Base-by-base conservation (phyloP, 2,113 vertebrate species). In the Phylloscopus trochiloides region DNA sequence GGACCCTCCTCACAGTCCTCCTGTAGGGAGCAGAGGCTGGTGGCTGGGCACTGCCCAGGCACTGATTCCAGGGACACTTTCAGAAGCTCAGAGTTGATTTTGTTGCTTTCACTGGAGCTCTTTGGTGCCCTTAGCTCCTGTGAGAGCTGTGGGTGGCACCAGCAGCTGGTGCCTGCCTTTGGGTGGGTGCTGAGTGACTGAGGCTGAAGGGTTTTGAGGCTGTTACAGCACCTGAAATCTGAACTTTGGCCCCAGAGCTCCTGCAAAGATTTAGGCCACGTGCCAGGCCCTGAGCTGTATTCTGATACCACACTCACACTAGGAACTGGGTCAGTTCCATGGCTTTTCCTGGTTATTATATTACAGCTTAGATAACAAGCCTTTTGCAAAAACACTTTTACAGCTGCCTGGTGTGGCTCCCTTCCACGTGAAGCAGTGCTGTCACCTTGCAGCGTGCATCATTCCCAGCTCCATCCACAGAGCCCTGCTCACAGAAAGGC, bases 401-500 rank as follows among this genome's bases (percentile, higher is more conserved):
- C 38, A 62, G 51, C 55, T 93, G 43, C 25, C 34, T 38, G 31
- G 8, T 24, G 72, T 79, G 87, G 29, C 67, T 90, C 24, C 12
- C n/a, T 54, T n/a, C 29, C 42, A 10, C 1, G 0, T 9, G 51
- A 28, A 82, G 17, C 80, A 43, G 55, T 4, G n/a, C 57, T 73
- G 57, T 62, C 43, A 29, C 38, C 19, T 43, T 21, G 12, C n/a
- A n/a, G 13, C 1, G 1, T 21, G 52, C 42, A 5, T 52, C 14
- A 3, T 32, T 79, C 18, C 58, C 0, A 0, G 21, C 45, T 51
- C 62, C 3, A 3, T n/a, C 58, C 14, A 2, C 2, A 1, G 55
- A 77, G 32, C 65, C 50, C 63, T 40, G n/a, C 50, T 75, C 7
- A 1, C 38, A 59, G 65, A 43, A 2, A 3, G 48, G 5, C 57